Evolutionary conservation across 1,140 invertebrate species (phyloP).

Genomic region (Philotrypesis tridentata): DNA sequence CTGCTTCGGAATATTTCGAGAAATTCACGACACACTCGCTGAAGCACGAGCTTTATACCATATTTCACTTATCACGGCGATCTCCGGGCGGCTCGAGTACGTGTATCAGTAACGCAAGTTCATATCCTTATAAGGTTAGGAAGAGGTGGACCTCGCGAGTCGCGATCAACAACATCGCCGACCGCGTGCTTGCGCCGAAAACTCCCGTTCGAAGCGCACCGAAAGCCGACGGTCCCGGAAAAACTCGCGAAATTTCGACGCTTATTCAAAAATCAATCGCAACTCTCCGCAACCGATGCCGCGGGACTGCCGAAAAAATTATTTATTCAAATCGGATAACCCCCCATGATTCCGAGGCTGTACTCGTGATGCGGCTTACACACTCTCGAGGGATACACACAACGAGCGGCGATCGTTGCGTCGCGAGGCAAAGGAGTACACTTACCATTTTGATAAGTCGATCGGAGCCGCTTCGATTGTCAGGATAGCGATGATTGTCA

Average conservation of each 20-base stretch:
- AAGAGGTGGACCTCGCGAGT: not conserved
- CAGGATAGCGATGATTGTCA: not conserved
- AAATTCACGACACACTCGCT: too few relatives aligned
- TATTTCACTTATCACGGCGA: not conserved
- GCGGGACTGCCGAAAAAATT: not conserved
- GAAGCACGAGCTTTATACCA: not conserved
- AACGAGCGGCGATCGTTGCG: not conserved
- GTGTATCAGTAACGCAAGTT: conserved; percentile 45
- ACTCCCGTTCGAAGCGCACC: not conserved
- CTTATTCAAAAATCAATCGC: not conserved
- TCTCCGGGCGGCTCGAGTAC: conserved; percentile 18
- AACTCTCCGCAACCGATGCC: not conserved
- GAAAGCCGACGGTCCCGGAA: not conserved
- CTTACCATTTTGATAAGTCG: not conserved
- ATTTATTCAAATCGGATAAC: not conserved
- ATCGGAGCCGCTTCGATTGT: not conserved
- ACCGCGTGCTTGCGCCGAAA: not conserved
- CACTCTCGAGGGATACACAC: not conserved
- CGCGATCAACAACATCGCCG: not conserved
- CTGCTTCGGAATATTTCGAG: too few relatives aligned
- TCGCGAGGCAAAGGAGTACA: not conserved
- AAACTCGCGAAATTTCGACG: not conserved
- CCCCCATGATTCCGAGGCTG: not conserved
- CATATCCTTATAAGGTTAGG: conserved; percentile 67
- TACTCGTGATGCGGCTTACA: not conserved